Percentiles rank a stretch among this genome's conserved stretches.
Conservation (phyloP, 1,140 invertebrate genomes). For the Oryzaephilus surinamensis region DNA sequence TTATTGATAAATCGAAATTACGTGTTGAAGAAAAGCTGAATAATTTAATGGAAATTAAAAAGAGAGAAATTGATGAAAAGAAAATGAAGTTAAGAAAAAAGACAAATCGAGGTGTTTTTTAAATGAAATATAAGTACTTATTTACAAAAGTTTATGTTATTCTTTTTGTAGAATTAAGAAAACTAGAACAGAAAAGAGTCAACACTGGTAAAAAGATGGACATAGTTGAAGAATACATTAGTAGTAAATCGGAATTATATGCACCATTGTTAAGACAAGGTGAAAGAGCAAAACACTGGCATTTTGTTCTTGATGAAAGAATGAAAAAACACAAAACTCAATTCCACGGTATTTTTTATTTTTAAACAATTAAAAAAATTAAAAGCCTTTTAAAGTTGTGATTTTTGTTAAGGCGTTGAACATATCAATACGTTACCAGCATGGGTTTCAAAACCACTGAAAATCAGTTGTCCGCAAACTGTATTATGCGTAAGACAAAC, state of each 20-base stretch:
- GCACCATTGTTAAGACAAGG: slow-evolving; percentile 41
- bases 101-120: slow-evolving; percentile 37
- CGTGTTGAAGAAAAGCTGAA: slow-evolving; percentile 38
- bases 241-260: slow-evolving; percentile 41
- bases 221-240: slow-evolving; percentile 35
- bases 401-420: slow-evolving; percentile 24
- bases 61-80: slow-evolving; percentile 37
- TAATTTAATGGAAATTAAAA: slow-evolving; percentile 35
- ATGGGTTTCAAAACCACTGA: slow-evolving; percentile 28
- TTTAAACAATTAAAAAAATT: neutral
- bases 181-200: slow-evolving; percentile 38
- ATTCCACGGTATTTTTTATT: slow-evolving; percentile 24
- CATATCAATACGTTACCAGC: slow-evolving; percentile 29
- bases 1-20: slow-evolving; percentile 30
- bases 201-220: slow-evolving; percentile 32
- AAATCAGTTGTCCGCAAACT: slow-evolving; percentile 17
- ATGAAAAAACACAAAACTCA: slow-evolving; percentile 34
- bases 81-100: slow-evolving; percentile 34
- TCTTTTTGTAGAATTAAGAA: slow-evolving; percentile 43
- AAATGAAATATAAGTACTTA: too few relatives aligned
- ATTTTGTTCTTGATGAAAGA: slow-evolving; percentile 39
- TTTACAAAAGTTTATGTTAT: slow-evolving; percentile 4
- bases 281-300: slow-evolving; percentile 39
- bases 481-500: slow-evolving; percentile 46
- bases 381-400: neutral